phyloP scores from a whole-genome alignment of 2,113 vertebrate genomes.

The Phaetusa simplex region DNA sequence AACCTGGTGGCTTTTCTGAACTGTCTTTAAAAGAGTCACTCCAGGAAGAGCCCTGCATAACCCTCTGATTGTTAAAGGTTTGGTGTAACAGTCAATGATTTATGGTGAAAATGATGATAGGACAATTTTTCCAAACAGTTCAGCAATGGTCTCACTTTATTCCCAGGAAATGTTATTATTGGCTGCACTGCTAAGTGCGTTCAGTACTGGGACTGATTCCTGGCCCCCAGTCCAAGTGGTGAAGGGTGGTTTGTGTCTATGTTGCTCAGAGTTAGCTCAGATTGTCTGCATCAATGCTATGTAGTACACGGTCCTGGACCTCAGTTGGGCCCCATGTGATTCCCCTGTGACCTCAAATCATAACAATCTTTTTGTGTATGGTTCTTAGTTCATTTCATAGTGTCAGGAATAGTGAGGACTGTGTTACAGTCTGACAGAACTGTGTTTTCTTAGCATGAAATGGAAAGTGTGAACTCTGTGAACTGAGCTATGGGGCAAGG shows the following conservation, averaged over 20 bases:
- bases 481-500: background rate
- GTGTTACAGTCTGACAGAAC: conserved; percentile 29
- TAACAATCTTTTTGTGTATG: conserved; percentile 3
- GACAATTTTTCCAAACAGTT: conserved; percentile 31
- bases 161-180: conserved; percentile 52
- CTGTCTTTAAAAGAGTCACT: background rate
- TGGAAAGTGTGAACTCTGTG: conserved; percentile 3
- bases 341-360: conserved; percentile 26
- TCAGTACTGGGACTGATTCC: conserved; percentile 11
- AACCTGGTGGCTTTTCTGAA: background rate
- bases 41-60: background rate
- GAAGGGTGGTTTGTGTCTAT: conserved; percentile 29
- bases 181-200: background rate
- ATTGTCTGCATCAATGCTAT: background rate
- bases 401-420: conserved; percentile 37
- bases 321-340: conserved; percentile 1
- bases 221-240: conserved; percentile 20
- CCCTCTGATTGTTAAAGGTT: background rate
- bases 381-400: conserved; percentile 12
- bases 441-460: conserved; percentile 19
- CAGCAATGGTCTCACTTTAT: conserved; percentile 11
- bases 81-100: conserved; percentile 47
- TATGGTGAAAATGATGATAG: conserved; percentile 45
- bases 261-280: background rate
- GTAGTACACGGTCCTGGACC: background rate